Conservation (phyloP, 2,888 invertebrate species). For the Cheilosia variabilis region DNA sequence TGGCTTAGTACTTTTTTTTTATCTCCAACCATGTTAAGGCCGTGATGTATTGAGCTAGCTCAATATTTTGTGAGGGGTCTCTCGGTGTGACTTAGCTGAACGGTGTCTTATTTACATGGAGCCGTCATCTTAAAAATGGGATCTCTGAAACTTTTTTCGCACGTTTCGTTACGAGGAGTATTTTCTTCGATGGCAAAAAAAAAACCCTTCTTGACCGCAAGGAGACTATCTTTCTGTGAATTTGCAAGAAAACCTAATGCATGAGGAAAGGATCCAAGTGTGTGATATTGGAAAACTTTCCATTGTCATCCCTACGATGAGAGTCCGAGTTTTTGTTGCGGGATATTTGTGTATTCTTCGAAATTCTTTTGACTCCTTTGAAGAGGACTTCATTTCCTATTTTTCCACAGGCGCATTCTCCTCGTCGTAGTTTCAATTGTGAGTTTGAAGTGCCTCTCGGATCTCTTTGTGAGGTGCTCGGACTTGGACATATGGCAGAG, state of each 20-base stretch:
- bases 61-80: no score
- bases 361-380: constrained; percentile 74
- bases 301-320: constrained; percentile 55
- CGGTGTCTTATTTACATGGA: background rate
- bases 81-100: background rate
- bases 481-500: constrained; percentile 69
- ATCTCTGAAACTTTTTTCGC: background rate
- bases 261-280: constrained; percentile 38
- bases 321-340: constrained; percentile 43
- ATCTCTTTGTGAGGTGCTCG: constrained; percentile 63
- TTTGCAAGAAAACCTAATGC: constrained; percentile 49
- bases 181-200: background rate
- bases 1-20: background rate
- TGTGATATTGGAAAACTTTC: constrained; percentile 63
- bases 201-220: constrained; percentile 35
- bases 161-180: background rate
- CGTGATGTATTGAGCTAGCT: no score
- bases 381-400: constrained; percentile 73
- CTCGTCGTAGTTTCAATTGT: constrained; percentile 61
- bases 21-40: background rate
- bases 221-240: constrained; percentile 14
- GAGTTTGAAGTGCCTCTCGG: constrained; percentile 65
- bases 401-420: constrained; percentile 65
- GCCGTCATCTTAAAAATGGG: background rate
- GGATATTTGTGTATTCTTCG: constrained; percentile 62